These are phyloP conservation scores for Arge pagana DNA, from an alignment of 2,888 invertebrate genomes.

Conservation along the genomic window DNA sequence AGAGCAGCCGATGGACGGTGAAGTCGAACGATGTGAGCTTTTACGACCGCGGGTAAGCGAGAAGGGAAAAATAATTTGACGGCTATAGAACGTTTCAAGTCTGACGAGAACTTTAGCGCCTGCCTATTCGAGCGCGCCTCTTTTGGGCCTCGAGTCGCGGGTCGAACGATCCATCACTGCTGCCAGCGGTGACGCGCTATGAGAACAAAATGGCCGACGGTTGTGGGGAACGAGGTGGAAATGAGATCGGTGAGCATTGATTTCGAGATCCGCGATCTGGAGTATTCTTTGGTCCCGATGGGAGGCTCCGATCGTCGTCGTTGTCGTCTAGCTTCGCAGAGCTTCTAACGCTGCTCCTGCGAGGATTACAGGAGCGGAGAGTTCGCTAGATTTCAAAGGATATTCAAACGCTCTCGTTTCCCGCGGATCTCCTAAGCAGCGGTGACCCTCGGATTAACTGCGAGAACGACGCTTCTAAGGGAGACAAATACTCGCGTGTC, in stretches of 20 bases:
- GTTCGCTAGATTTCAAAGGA: slow-evolving; percentile 12
- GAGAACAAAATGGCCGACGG: slow-evolving; percentile 10
- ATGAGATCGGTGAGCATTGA: no score
- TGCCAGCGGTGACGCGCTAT: neutral
- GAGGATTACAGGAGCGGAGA: slow-evolving; percentile 9
- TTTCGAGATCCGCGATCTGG: no score
- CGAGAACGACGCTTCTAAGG: slow-evolving; percentile 9
- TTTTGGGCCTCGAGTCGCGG: slow-evolving; percentile 3
- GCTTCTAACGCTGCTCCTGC: no score
- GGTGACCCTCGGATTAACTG: neutral
- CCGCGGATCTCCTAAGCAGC: neutral
- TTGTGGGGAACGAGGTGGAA: no score
- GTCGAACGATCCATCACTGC: slow-evolving; percentile 10
- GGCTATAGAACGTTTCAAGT: slow-evolving; percentile 8
- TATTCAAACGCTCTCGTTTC: slow-evolving; percentile 12
- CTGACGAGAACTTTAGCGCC: neutral
- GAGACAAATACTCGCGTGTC: slow-evolving; percentile 13
- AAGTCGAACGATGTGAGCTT: no score
- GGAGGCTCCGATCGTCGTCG: no score
- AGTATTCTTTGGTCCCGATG: no score
- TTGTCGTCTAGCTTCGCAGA: no score
- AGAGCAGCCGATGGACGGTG: no score
- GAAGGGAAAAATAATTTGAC: no score
- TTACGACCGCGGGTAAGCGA: no score
- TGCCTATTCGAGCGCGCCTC: slow-evolving; percentile 4